phyloP scores from a whole-genome alignment of 92 coral and sea anemone species.

The Umimayanthus kanabou region DNA sequence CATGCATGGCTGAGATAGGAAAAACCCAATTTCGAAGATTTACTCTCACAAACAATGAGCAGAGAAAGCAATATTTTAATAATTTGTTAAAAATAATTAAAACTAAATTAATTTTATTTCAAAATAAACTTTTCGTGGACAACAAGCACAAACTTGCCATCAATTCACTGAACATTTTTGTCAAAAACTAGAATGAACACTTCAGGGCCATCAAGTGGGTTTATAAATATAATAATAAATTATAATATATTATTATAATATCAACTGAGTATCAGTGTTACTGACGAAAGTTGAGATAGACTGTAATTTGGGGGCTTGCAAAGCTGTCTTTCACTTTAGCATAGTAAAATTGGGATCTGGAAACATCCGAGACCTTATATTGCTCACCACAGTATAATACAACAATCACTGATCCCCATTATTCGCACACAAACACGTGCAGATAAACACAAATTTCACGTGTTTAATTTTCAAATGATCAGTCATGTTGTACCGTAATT shows the following conservation, averaged over 20 bases:
- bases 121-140: not conserved
- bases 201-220: too few species aligned
- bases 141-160: not conserved
- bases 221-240: too few species aligned
- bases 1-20: slow-evolving; percentile 9
- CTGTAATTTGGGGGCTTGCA: too few species aligned
- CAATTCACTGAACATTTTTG: not conserved
- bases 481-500: not conserved
- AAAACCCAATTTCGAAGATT: not conserved
- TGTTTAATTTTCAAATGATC: slow-evolving; percentile 3
- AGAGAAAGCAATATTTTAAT: not conserved
- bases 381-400: slow-evolving; percentile 4
- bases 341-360: slow-evolving; percentile 1
- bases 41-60: too few species aligned
- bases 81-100: slow-evolving; percentile 2
- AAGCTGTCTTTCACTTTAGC: not conserved
- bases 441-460: not conserved
- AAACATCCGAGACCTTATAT: not conserved
- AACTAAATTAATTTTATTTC: not conserved
- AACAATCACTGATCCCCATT: slow-evolving; percentile 6
- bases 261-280: slow-evolving; percentile 4
- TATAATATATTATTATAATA: not conserved
- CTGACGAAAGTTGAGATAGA: not conserved
- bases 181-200: too few species aligned
- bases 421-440: not conserved